Evolutionary conservation across 2,797 vertebrate genomes (phyloP).

Genomic region (Premnoplex brunnescens): DNA sequence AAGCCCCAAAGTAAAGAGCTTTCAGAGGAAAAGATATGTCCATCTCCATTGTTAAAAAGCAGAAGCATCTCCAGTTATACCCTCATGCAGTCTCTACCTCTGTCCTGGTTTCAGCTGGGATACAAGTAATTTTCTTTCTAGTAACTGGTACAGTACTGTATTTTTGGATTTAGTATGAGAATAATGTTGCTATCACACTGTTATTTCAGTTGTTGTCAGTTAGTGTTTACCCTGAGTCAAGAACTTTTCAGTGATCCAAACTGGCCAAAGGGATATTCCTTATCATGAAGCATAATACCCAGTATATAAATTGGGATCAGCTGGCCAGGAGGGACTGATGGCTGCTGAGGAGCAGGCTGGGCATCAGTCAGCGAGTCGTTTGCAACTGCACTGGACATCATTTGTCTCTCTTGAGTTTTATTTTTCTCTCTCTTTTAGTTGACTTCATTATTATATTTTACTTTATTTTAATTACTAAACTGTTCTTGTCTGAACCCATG

Average conservation of each 20-base stretch:
- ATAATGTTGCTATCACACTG: not conserved
- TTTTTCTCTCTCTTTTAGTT: not conserved
- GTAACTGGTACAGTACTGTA: no score
- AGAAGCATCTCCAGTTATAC: not conserved
- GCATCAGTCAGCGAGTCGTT: rapidly evolving
- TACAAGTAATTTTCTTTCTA: not conserved
- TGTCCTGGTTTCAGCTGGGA: not conserved
- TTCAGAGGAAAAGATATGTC: not conserved
- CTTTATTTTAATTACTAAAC: not conserved
- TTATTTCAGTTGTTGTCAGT: not conserved
- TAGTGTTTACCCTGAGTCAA: not conserved
- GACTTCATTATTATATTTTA: not conserved
- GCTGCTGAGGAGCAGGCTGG: not conserved
- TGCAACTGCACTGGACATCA: not conserved
- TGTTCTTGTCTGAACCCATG: not conserved
- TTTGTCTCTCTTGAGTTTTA: not conserved
- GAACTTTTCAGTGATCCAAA: not conserved
- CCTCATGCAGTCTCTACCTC: not conserved
- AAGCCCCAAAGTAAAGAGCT: not conserved
- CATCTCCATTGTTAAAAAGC: not conserved
- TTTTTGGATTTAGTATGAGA: not conserved
- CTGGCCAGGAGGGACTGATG: not conserved
- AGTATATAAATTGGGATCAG: not conserved
- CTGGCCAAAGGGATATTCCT: not conserved
- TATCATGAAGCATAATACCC: not conserved